Conservation (phyloP, 1,140 invertebrate genomes). For the Archegozetes longisetosus region DNA sequence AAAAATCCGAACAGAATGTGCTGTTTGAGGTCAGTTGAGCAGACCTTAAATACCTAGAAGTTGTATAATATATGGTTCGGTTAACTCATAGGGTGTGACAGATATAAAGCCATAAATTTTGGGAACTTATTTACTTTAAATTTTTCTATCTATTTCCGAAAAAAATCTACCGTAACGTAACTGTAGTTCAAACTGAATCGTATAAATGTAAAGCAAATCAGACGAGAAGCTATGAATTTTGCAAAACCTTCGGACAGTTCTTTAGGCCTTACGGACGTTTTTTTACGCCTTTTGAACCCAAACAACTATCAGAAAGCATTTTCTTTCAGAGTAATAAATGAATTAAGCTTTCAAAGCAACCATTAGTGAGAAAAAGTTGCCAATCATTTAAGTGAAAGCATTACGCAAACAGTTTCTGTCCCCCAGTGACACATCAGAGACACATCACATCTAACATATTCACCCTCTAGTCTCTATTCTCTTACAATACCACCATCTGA, state of each 20-base stretch:
- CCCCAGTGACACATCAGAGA: background rate
- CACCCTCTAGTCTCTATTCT: background rate
- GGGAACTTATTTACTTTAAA: background rate
- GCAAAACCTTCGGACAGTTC: no score
- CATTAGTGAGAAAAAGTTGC: background rate
- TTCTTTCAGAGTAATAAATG: background rate
- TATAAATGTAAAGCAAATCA: no score
- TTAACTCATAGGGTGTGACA: background rate
- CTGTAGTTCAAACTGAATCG: no score
- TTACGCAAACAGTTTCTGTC: background rate
- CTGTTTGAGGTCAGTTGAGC: no score
- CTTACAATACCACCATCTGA: background rate
- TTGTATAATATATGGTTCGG: no score
- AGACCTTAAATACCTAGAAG: no score
- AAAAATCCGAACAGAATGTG: no score
- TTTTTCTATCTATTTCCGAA: no score
- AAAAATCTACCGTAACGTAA: no score
- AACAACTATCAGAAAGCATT: background rate
- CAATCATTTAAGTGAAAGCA: background rate
- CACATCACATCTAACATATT: background rate
- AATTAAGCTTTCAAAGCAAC: background rate
- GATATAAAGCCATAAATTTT: background rate
- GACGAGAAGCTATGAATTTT: no score
- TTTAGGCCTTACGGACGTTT: background rate
- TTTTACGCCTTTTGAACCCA: background rate